These are phyloP conservation scores for Apodemus speciosus DNA, from an alignment of 2,113 vertebrate genomes.

Conservation along the genomic window DNA sequence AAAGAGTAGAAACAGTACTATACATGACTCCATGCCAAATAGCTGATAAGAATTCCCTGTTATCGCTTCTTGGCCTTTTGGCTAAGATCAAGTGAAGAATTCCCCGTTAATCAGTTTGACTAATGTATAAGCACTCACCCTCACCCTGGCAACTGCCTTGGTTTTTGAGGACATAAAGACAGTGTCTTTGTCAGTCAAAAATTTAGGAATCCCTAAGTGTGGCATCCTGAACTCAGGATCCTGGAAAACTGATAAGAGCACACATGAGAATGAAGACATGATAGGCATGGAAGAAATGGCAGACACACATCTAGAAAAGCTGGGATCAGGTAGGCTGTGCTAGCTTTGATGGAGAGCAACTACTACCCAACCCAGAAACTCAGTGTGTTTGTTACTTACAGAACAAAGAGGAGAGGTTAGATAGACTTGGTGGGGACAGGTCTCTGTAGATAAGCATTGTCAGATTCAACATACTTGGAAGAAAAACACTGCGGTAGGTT, in stretches of 20 bases:
- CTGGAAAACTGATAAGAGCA: background rate
- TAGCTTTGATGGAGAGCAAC: background rate
- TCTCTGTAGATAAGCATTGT: background rate
- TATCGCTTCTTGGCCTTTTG: no score
- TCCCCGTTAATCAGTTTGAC: background rate
- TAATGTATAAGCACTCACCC: background rate
- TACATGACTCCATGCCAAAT: background rate
- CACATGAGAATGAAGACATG: background rate
- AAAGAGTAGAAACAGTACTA: background rate
- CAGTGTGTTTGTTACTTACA: background rate
- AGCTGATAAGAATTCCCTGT: background rate
- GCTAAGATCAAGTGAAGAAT: no score
- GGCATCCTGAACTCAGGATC: background rate
- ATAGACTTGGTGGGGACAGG: background rate
- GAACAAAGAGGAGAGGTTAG: background rate
- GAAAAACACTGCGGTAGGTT: no score
- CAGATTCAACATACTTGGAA: no score
- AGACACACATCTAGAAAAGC: background rate
- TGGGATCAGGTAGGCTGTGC: background rate
- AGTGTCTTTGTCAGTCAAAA: background rate
- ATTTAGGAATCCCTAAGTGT: background rate
- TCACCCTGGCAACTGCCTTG: background rate
- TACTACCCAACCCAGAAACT: background rate
- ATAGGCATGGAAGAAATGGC: no score
- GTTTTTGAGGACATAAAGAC: background rate